Percentiles rank a stretch among this genome's conserved stretches.
phyloP scores from a whole-genome alignment of 2,888 invertebrate species.

The Drosophila phalerata region DNA sequence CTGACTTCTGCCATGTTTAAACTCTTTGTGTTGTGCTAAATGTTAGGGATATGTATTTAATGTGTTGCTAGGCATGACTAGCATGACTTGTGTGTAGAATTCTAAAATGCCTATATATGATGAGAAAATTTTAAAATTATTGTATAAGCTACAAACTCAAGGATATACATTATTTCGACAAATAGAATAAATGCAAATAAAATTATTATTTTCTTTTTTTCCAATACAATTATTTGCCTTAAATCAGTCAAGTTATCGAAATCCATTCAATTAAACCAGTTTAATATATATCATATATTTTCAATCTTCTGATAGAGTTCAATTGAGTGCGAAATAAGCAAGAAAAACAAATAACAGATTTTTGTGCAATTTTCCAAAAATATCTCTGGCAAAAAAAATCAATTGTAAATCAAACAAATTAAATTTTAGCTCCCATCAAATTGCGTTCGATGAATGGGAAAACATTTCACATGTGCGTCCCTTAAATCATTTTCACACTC shows the following conservation, averaged over 20 bases:
- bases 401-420: constrained; percentile 8
- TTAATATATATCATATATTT: not conserved
- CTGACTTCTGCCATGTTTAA: constrained; percentile 32
- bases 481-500: constrained; percentile 10
- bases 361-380: not conserved
- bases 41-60: constrained; percentile 35
- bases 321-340: not conserved
- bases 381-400: not conserved
- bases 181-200: not conserved
- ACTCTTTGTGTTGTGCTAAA: constrained; percentile 1
- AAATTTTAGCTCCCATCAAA: constrained; percentile 5
- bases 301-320: not conserved
- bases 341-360: not conserved
- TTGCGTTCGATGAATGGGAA: constrained; percentile 6
- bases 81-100: constrained; percentile 36
- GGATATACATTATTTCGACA: constrained; percentile 9
- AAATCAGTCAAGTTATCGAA: constrained; percentile 1
- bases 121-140: not conserved
- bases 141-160: constrained; percentile 26
- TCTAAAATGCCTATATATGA: constrained; percentile 8
- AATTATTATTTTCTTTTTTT: too few relatives aligned
- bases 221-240: not conserved
- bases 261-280: not conserved
- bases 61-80: constrained; percentile 47
- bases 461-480: constrained; percentile 3